Base-by-base conservation (phyloP, 1,140 invertebrate species). In the Grapholita molesta region DNA sequence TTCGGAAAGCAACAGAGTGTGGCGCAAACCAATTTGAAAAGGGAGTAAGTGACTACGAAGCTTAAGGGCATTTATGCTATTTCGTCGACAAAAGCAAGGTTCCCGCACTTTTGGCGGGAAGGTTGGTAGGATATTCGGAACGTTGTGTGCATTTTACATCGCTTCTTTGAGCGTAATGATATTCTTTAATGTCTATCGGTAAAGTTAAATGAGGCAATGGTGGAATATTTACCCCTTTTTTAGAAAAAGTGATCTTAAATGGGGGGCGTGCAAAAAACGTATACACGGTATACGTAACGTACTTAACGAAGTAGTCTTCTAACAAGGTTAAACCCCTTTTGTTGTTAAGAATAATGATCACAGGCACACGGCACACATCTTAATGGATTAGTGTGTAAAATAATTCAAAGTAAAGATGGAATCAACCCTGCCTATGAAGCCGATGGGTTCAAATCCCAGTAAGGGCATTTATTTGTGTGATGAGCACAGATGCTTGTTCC, bases 171-270 rank as follows among this genome's bases (percentile, higher is more conserved):
- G 21, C 42, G 21, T 48, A 48, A 48, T 48, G 42, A 48, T 18
- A 48, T 48, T 48, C 42, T 48, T 48, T 48, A 48, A 48, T 48
- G 42, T 48, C 42, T 48, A 21, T 48, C 42, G 42, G 42, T 48
- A 48, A 48, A 48, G 42, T 48, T 48, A 48, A 48, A 48, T 48
- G 42, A 48, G 42, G 21, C 42, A 48, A 48, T 48, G 42, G 42
- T 21, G 42, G 42, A 48, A 48, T 48, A 48, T 48, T 48, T 48
- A 48, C 18, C n/a, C n/a, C 8, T 48, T 15, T 48, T 48, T 48
- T 21, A 21, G 7, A 48, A 48, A 48, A 48, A 48, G 18, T 48
- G 7, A 48, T 21, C 42, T 21, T 48, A 7, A 42, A 7, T 48
- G 42, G 15, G 1, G n/a, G 35, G 42, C 42, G 18, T 21, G 15